Conservation (phyloP, 64 coral and sea anemone genomes). For the Acropora tenuis region DNA sequence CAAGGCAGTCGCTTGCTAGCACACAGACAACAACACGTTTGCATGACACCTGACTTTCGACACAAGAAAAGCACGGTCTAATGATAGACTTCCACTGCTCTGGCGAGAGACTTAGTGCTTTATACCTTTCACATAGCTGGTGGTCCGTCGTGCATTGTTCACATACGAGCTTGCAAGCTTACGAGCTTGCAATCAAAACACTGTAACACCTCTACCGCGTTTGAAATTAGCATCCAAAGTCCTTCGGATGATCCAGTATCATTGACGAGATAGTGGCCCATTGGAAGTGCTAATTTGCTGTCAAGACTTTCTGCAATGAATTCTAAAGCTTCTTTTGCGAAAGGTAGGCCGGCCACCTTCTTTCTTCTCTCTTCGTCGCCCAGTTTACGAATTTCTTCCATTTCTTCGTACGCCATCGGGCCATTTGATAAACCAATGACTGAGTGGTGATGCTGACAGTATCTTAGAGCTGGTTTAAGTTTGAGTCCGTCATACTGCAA, state of each 20-base stretch:
- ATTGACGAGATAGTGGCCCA: not conserved
- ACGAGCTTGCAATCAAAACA: no score
- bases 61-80: no score
- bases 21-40: no score
- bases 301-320: conserved; percentile 5
- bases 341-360: conserved; percentile 12
- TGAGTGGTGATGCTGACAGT: not conserved
- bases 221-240: no score
- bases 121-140: no score
- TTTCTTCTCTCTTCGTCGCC: not conserved
- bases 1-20: no score
- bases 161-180: no score
- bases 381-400: not conserved
- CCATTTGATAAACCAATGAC: not conserved
- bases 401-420: not conserved
- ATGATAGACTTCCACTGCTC: no score
- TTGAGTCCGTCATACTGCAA: conserved; percentile 1
- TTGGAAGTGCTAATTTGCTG: conserved; percentile 13
- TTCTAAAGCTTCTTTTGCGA: conserved; percentile 5
- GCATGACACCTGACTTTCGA: no score
- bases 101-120: no score
- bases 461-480: not conserved
- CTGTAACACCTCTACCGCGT: no score
- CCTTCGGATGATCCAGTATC: conserved; percentile 11
- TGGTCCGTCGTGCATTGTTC: no score